Percentiles rank a stretch among this genome's conserved stretches.
phyloP scores from a whole-genome alignment of 2,888 invertebrate species.

The Acanthosepion pharaonis region DNA sequence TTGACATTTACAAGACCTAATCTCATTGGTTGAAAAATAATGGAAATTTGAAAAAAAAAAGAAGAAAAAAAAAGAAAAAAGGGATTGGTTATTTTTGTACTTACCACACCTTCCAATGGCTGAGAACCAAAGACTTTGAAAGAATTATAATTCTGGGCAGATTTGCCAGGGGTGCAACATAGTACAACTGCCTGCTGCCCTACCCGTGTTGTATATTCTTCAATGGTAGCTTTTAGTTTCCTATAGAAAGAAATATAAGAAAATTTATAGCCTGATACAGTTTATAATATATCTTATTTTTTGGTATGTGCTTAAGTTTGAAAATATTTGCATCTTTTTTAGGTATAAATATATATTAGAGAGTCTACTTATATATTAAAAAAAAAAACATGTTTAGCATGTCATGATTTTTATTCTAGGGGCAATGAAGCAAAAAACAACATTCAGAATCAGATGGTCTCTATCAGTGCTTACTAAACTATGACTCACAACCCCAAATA shows the following conservation, averaged over 20 bases:
- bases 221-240: constrained; percentile 76
- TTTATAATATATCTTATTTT: neutral
- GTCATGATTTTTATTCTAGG: too few relatives aligned
- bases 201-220: constrained; percentile 96
- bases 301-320: neutral
- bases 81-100: constrained; percentile 53
- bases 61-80: neutral
- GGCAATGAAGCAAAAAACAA: too few relatives aligned
- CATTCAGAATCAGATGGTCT: too few relatives aligned
- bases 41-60: neutral
- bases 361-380: too few relatives aligned
- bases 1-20: too few relatives aligned
- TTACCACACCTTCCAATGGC: constrained; percentile 91
- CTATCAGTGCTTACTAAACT: too few relatives aligned
- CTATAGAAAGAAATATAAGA: constrained; percentile 55
- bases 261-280: neutral
- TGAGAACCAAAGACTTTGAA: constrained; percentile 96
- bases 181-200: constrained; percentile 96
- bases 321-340: neutral
- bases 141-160: constrained; percentile 83
- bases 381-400: too few relatives aligned
- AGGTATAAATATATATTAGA: too few relatives aligned
- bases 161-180: constrained; percentile 95
- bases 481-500: too few relatives aligned
- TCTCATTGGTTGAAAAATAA: too few relatives aligned